Conservation (phyloP, 2,888 invertebrate genomes). For the Leucoma salicis region DNA sequence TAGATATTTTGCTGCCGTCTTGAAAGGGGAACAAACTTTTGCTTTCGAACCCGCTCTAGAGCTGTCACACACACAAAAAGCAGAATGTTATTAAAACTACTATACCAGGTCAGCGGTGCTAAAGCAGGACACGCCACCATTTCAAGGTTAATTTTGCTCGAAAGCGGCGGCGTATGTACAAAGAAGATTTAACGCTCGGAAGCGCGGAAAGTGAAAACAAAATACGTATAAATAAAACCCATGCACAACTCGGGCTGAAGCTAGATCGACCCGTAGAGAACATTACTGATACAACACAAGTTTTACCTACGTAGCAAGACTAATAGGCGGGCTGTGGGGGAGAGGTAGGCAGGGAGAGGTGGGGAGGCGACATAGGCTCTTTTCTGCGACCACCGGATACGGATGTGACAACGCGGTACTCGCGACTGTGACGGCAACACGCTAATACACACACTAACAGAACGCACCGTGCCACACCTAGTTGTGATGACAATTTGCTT, state of each 20-base stretch:
- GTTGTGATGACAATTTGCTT: constrained; percentile 78
- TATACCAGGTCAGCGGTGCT: constrained; percentile 40
- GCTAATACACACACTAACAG: constrained; percentile 53
- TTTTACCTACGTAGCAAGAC: constrained; percentile 51
- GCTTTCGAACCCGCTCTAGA: constrained; percentile 83
- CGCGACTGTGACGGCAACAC: constrained; percentile 16
- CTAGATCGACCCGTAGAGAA: constrained; percentile 58
- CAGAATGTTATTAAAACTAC: constrained; percentile 47
- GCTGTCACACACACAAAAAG: constrained; percentile 80
- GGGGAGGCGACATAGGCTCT: constrained; percentile 61
- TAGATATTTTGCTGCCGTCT: constrained; percentile 88
- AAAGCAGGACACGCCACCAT: constrained; percentile 62
- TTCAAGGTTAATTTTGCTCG: constrained; percentile 79
- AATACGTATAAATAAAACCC: constrained; percentile 46
- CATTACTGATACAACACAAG: constrained; percentile 48
- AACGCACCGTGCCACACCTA: constrained; percentile 73
- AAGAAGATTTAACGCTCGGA: constrained; percentile 18
- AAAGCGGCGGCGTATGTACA: constrained; percentile 52
- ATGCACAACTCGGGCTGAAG: constrained; percentile 70
- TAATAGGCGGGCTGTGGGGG: constrained; percentile 33
- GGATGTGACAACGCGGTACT: constrained; percentile 8
- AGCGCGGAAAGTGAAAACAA: constrained; percentile 27
- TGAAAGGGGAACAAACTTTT: constrained; percentile 88
- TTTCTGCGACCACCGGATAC: constrained; percentile 68
- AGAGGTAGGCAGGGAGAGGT: constrained; percentile 30